A percentile compares a stretch with the other conserved stretches of the same genome.
Conservation (phyloP, 2,888 invertebrate species). For the Criorhina ranunculi region DNA sequence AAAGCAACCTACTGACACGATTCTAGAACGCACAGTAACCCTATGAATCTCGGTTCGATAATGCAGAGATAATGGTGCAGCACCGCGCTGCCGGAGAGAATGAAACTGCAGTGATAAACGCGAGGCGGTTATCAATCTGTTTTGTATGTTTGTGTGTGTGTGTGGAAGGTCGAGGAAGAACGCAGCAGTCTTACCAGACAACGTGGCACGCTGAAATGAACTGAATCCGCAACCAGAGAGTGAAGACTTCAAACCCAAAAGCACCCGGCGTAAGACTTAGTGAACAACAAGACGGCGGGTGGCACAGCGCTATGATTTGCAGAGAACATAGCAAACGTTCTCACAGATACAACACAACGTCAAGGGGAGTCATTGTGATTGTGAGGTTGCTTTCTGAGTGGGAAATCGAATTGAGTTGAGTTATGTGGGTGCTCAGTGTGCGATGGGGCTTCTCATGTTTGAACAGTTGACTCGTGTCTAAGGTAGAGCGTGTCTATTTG, state of each 20-base stretch:
- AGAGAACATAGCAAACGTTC: constrained; percentile 50
- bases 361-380: constrained; percentile 16
- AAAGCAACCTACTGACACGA: constrained; percentile 61
- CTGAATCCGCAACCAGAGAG: constrained; percentile 61
- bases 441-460: neutral
- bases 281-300: constrained; percentile 9
- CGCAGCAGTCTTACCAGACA: constrained; percentile 63
- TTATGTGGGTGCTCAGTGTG: neutral
- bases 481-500: constrained; percentile 14
- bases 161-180: constrained; percentile 28
- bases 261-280: constrained; percentile 43
- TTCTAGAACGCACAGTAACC: constrained; percentile 46
- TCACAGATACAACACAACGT: constrained; percentile 47
- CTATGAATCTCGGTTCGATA: constrained; percentile 64
- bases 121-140: constrained; percentile 45
- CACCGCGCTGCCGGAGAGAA: constrained; percentile 54
- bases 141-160: constrained; percentile 3
- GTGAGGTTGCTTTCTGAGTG: constrained; percentile 36
- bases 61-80: constrained; percentile 73
- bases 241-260: constrained; percentile 50
- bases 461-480: constrained; percentile 14
- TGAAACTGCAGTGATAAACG: constrained; percentile 66
- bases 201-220: constrained; percentile 67
- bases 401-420: constrained; percentile 28
- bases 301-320: constrained; percentile 20